Percentiles rank a stretch among this genome's conserved stretches.
Evolutionary conservation across 2,113 vertebrate genomes (phyloP).

Genomic region (Himantopus leucocephalus): DNA sequence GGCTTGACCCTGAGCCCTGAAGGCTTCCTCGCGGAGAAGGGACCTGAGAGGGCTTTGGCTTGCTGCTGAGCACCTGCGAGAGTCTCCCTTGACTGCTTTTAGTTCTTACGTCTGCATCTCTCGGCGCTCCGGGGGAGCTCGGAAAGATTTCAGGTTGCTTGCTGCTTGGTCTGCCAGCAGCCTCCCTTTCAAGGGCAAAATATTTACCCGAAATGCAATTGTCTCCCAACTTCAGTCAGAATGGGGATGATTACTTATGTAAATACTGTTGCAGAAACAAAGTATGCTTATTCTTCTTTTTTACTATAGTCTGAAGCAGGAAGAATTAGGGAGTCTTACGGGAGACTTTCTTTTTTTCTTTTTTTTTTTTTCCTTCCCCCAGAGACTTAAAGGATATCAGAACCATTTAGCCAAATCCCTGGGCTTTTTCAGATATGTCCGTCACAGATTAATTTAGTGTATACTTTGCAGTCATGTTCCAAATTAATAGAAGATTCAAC

Average conservation of each 20-base stretch:
- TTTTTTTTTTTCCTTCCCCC: not conserved
- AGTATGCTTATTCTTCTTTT: not conserved
- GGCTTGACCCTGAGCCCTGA: not conserved
- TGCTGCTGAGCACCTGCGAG: not conserved
- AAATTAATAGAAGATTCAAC: not conserved
- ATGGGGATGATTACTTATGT: not conserved
- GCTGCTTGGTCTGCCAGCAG: not conserved
- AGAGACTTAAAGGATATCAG: not conserved
- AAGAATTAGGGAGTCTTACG: not conserved
- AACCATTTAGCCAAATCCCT: not conserved
- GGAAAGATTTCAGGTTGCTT: not conserved
- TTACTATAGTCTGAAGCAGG: not conserved
- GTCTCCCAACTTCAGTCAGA: not conserved
- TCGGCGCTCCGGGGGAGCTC: accelerated
- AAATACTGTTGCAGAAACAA: not conserved
- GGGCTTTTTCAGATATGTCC: not conserved
- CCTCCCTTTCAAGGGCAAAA: not conserved
- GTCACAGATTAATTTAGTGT: not conserved
- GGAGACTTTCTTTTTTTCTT: not conserved
- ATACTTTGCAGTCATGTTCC: not conserved
- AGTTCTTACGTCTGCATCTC: not conserved
- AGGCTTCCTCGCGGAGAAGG: not conserved
- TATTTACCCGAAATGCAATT: not conserved
- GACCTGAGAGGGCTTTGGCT: not conserved
- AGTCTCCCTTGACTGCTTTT: not conserved